A percentile compares a stretch with the other conserved stretches of the same genome.
Evolutionary conservation across 2,797 vertebrate genomes (phyloP).

Genomic region (Myripristis jacobus): DNA sequence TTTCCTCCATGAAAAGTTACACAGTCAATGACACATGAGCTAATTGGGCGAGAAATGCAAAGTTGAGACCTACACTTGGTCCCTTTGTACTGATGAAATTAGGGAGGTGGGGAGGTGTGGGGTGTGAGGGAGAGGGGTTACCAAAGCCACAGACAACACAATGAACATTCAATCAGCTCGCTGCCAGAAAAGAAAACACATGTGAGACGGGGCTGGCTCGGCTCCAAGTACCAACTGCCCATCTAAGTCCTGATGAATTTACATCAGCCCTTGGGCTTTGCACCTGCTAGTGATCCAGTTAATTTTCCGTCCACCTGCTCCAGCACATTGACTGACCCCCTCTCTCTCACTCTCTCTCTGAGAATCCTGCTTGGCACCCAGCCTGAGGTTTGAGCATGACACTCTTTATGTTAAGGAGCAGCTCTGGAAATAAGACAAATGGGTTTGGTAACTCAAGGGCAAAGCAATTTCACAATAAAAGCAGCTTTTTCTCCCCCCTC

Average conservation of each 20-base stretch:
- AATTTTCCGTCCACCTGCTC: conserved; percentile 81
- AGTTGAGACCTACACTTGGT: conserved; percentile 46
- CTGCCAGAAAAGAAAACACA: conserved; percentile 77
- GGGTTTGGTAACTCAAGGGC: conserved; percentile 13
- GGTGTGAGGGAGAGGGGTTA: conserved; percentile 56
- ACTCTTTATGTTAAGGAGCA: conserved; percentile 25
- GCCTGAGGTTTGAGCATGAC: conserved; percentile 55
- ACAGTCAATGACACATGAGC: conserved; percentile 61
- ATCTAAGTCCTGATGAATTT: conserved; percentile 80
- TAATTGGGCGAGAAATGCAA: conserved; percentile 48
- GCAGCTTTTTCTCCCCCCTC: not conserved
- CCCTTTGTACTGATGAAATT: conserved; percentile 70
- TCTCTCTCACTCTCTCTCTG: too few relatives aligned
- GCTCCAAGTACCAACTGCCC: conserved; percentile 79
- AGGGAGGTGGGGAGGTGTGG: conserved; percentile 43
- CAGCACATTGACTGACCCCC: conserved; percentile 66
- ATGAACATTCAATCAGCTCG: conserved; percentile 76
- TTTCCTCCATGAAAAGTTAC: conserved; percentile 52
- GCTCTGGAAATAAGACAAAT: conserved; percentile 38
- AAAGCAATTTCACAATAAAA: not conserved
- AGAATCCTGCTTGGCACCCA: conserved; percentile 61
- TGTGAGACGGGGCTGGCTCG: conserved; percentile 72
- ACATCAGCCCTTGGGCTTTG: conserved; percentile 80
- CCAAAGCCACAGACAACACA: conserved; percentile 79
- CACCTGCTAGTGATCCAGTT: conserved; percentile 82